Evolutionary conservation across 2,797 vertebrate genomes (phyloP), one percentile per base, ranked within the genome.

Genomic region (Bradypodion ventrale): DNA sequence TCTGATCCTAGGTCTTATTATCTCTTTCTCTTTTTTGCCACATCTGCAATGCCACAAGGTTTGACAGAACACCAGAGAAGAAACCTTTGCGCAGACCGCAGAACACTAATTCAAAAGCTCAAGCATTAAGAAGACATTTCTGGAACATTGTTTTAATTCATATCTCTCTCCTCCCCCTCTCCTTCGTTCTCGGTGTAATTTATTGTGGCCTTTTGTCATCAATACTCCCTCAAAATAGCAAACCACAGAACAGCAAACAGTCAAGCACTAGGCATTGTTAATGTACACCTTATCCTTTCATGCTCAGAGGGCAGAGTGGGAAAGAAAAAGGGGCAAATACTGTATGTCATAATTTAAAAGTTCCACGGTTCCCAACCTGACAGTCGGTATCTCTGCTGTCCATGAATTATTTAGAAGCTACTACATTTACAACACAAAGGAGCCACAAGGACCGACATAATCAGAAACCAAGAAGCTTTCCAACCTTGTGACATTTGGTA

Each of bases 361-460:
- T 60, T 60, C n/a, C 23, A 27, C 3, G 52, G 83, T 78, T 40
- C 29, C 75, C 25, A 56, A 77, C 21, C 52, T 68, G 66, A 59
- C 75, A 78, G 83, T 40, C 42, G 7, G 52, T 27, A 78, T 84
- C 75, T 72, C 29, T 40, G 29, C 40, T 35, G 52, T 5, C 40
- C 35, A 42, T 83, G 37, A 83, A 83, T 83, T 83, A 84, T 84
- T 84, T 84, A 84, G 83, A 78, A 56, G 29, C 56, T 59, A n/a
- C 56, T 46, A 72, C 75, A 84, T 78, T 84, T 78, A 40, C 65
- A 84, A 70, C 12, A 60, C 83, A 84, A 62, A 70, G 40, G n/a
- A 78, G 65, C n/a, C 40, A 70, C 40, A 62, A 78, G 75, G 75
- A 49, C 9, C 15, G 29, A 62, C 82, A 46, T 70, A 59, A 35